Evolutionary conservation across 2,113 vertebrate genomes (phyloP), one percentile per base, ranked within the genome.

Genomic region (Petromus typicus): DNA sequence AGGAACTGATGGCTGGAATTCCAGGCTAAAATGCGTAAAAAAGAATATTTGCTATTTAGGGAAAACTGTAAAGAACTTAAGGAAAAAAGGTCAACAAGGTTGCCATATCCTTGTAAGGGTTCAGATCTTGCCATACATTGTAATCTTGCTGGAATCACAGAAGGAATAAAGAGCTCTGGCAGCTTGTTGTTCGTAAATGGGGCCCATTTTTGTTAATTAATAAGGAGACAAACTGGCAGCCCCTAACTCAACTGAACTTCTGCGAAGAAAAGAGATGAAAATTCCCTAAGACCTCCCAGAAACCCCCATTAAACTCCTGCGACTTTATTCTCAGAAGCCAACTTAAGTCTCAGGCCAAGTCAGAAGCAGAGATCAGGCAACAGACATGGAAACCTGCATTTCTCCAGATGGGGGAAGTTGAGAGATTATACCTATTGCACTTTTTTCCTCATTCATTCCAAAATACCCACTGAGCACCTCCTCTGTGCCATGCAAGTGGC

Each of bases 141-240:
- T 91, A 95, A 87, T 73, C 89, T 97, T 85, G 94, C 25, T 95
- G 85, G 73, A 90, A 94, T 86, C 54, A 69, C 37, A n/a, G 80
- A 80, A 93, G 93, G 75, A 90, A 61, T 71, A 71, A 80, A 93
- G 63, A 86, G 25, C 59, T 76, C 45, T 89, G 91, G 34, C 83
- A 91, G 71, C n/a, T 93, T 93, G 30, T 54, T 71, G 82, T 83
- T 11, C 43, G 57, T 7, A 96, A 76, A 48, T 54, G 83, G 82
- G 88, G 64, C 86, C 96, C 57, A 96, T 93, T 84, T 94, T 37
- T 71, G 67, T 91, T 97, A 93, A 97, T 96, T 94, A 96, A 86
- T 76, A 96, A 73, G 84, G 91, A 92, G 23, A 90, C 27, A 90
- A 96, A 14, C 9, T 48, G 96, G 82, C 75, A 97, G 94, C 73